Evolutionary conservation across 2,797 vertebrate species (phyloP), one percentile per base, ranked within the genome.

Genomic region (Pogonophryne albipinna): DNA sequence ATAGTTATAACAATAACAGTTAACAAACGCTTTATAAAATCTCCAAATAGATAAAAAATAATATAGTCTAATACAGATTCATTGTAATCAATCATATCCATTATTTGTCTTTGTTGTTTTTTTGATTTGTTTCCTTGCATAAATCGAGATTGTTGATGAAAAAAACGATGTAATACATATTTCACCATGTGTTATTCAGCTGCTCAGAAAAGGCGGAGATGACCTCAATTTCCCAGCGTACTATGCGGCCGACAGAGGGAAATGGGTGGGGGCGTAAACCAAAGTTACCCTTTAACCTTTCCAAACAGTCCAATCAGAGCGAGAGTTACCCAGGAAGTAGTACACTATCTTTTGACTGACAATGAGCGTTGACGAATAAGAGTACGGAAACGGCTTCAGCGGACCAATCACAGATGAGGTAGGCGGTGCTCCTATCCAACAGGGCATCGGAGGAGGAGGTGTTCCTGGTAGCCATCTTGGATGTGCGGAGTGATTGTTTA

Each of bases 381-480:
- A 82, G 17, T 0, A 2, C 49, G n/a, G 19, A 2, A 61, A 27
- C 1, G 15, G 17, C 12, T 2, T 2, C 16, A 0, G 1, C 0
- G 3, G 31, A 0, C 94, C 93, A 95, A 95, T 94, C 77, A 86
- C 27, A 61, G 27, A 0, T 1, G 0, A 17, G 57, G 3, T 27
- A 16, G 95, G 95, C 91, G 93, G 93, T 79, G 53, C 69, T 82
- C 50, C 9, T 12, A 66, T 64, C 80, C 83, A 89, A 67, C 91
- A 78, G 89, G 83, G 85, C 91, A 89, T 85, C 88, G 79, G 89
- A 88, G 93, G 92, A 95, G 94, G 93, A 94, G 95, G 94, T 92
- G 94, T 95, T 95, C 93, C 94, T 94, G 93, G 94, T 82, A 83
- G 95, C 95, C 95, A 96, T 96, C 93, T 96, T 96, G 92, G 94